These are phyloP conservation scores for Botia kubotai DNA, from an alignment of 2,797 vertebrate species.

Conservation along the genomic window DNA sequence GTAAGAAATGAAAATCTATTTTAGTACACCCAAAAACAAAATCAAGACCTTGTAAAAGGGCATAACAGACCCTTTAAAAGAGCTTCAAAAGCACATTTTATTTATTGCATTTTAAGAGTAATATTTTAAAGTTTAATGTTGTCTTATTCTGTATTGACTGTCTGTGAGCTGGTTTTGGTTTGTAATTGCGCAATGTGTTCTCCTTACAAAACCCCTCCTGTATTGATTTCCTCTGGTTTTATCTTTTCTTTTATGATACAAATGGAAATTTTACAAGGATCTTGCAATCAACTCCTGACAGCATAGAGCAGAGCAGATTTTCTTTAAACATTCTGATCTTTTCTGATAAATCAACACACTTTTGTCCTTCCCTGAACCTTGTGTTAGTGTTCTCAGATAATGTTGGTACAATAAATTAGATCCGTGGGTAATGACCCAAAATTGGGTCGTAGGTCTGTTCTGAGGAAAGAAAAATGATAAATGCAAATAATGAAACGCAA, in stretches of 20 bases:
- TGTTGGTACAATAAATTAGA: neutral
- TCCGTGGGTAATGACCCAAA: neutral
- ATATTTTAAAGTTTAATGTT: constrained; percentile 10
- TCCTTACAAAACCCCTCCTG: neutral
- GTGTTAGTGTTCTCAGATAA: neutral
- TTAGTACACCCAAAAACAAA: too few relatives aligned
- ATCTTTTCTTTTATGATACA: constrained; percentile 8
- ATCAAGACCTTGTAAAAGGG: too few relatives aligned
- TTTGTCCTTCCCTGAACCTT: neutral
- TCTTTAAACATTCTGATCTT: neutral
- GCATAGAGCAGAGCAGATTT: neutral
- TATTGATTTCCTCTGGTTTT: neutral
- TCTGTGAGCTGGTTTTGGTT: neutral
- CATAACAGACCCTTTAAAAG: too few relatives aligned
- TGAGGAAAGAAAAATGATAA: neutral
- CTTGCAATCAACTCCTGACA: neutral
- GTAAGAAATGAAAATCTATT: neutral
- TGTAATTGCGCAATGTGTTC: neutral
- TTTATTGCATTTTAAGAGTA: constrained; percentile 32
- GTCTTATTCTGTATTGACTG: neutral
- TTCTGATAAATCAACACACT: constrained; percentile 8
- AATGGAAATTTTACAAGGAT: constrained; percentile 1
- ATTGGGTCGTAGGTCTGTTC: neutral
- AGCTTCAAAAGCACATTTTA: constrained; percentile 26
- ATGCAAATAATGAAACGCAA: neutral